phyloP scores from a whole-genome alignment of 2,797 vertebrate species.

The Botia almorhae region DNA sequence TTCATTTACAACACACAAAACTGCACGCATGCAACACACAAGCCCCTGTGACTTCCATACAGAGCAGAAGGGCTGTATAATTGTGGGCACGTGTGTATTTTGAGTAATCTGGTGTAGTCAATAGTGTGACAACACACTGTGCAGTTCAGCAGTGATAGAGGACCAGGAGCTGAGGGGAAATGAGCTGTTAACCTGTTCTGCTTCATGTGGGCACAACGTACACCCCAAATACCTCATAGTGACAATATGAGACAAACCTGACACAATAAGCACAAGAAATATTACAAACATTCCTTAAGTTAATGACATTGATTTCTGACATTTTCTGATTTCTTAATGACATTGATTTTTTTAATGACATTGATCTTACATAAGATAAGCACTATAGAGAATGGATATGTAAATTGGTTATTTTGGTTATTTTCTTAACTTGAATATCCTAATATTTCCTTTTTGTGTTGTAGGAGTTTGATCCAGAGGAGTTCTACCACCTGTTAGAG shows the following conservation, averaged over 20 bases:
- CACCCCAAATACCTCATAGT: slow-evolving; percentile 3
- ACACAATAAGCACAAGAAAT: not conserved
- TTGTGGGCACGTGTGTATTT: slow-evolving; percentile 53
- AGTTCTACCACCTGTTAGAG: slow-evolving; percentile 96
- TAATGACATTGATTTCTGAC: not conserved
- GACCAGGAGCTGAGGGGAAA: slow-evolving; percentile 44
- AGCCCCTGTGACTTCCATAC: not conserved
- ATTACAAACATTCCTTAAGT: not conserved
- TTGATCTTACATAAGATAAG: too few species aligned
- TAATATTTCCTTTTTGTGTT: slow-evolving; percentile 10
- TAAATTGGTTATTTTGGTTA: not conserved
- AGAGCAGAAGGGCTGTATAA: slow-evolving; percentile 27
- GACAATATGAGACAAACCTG: slow-evolving; percentile 15
- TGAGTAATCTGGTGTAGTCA: slow-evolving; percentile 56
- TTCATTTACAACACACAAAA: not conserved
- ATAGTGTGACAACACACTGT: slow-evolving; percentile 50
- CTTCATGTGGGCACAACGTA: slow-evolving; percentile 47
- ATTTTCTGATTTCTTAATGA: too few species aligned
- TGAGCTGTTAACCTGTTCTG: slow-evolving; percentile 37
- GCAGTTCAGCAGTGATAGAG: slow-evolving; percentile 48
- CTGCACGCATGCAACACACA: not conserved
- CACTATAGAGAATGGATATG: too few species aligned
- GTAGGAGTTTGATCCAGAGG: slow-evolving; percentile 96
- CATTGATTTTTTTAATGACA: too few species aligned
- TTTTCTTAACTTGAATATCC: not conserved